Evolutionary conservation across 2,888 invertebrate species (phyloP), one percentile per base, ranked within the genome.

Genomic region (Conops quadrifasciatus): DNA sequence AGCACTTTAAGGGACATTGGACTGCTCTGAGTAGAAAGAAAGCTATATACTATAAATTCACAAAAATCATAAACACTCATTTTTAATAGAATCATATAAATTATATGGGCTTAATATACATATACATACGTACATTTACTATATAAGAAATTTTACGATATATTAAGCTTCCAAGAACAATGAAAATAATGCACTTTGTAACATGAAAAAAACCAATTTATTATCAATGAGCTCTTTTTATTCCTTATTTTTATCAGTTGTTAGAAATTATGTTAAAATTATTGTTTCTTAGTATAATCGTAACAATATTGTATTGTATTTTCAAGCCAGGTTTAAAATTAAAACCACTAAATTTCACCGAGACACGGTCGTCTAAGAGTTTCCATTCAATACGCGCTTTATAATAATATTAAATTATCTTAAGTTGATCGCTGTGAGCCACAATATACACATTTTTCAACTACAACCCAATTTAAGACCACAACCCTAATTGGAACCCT

Each of bases 1-100:
- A 94, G 93, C 85, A 94, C 95, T 86, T 93, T 96, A 86, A 93
- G 93, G 87, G 96, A 96, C 88, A 94, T 96, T 89, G 96, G 96
- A 86, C 92, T 96, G 85, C 92, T 95, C 86, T 96, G 92, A 81
- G 78, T 53, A 56, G 43, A 56, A 62, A 68, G 47, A 26, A n/a
- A 67, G n/a, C n/a, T n/a, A n/a, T 28, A 24, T 58, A 62, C 3
- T 7, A 36, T 36, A 36, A 36, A 7, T 36, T 36, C 36, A 36
- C 36, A 36, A 36, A 36, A 36, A 36, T 7, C 9, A 7, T 36
- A 36, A 36, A 36, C 36, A 36, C 9, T 36, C 36, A 36, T 24
- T 24, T 26, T 7, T 56, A 56, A 56, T 19, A 56, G 9, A 56
- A 16, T 16, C 13, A 56, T 51, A 36, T 9, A 36, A 36, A 36